phyloP scores from a whole-genome alignment of 2,797 vertebrate species.

The Labroides dimidiatus region DNA sequence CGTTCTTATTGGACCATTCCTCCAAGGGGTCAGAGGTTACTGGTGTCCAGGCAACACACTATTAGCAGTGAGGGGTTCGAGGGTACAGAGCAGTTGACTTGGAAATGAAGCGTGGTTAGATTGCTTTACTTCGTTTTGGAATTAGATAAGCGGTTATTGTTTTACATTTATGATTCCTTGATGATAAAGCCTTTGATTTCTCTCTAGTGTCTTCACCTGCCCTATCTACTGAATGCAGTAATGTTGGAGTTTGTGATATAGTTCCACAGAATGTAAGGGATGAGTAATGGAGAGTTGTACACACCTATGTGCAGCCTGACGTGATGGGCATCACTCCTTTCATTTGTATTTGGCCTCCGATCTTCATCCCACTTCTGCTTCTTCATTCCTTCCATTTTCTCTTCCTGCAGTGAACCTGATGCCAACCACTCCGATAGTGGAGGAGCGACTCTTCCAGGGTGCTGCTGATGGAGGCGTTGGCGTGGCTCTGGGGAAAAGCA shows the following conservation, averaged over 20 bases:
- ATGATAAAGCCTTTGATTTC: no score
- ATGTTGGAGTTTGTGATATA: no score
- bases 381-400: not conserved
- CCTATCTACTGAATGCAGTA: no score
- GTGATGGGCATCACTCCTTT: not conserved
- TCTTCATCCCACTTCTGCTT: not conserved
- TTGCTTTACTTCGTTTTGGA: no score
- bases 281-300: not conserved
- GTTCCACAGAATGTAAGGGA: no score
- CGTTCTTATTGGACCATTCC: constrained; percentile 47
- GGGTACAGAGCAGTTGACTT: constrained; percentile 62
- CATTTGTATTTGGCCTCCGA: no score
- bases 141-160: no score
- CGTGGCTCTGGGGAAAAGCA: constrained; percentile 83
- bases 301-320: not conserved
- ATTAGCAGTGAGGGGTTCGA: constrained; percentile 35
- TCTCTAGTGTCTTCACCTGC: no score
- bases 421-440: constrained; percentile 83
- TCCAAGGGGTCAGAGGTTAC: constrained; percentile 50
- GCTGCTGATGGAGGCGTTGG: constrained; percentile 34
- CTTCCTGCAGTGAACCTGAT: constrained; percentile 88
- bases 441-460: constrained; percentile 72
- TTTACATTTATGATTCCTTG: no score
- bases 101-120: constrained; percentile 54
- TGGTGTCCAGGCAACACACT: constrained; percentile 67